These are phyloP conservation scores for Sarcoramphus papa DNA, from an alignment of 2,797 vertebrate species.

Conservation along the genomic window DNA sequence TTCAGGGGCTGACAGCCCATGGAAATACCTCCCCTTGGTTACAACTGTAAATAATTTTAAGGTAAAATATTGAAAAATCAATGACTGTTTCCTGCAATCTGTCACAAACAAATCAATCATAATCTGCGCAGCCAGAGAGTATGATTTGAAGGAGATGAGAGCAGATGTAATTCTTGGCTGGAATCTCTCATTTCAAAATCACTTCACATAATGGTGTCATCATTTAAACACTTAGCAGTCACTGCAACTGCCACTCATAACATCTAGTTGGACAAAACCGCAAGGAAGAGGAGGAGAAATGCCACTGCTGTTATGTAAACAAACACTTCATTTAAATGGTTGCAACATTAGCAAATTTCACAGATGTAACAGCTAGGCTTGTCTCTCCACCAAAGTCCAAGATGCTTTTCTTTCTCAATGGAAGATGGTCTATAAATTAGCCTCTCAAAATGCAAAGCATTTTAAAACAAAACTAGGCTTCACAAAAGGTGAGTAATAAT, in stretches of 20 bases:
- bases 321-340: constrained; percentile 69
- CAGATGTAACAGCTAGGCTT: constrained; percentile 21
- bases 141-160: constrained; percentile 76
- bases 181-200: constrained; percentile 94
- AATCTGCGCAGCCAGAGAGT: constrained; percentile 83
- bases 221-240: constrained; percentile 95
- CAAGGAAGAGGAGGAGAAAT: constrained; percentile 66
- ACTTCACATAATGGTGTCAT: constrained; percentile 96
- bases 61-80: constrained; percentile 99
- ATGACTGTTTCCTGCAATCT: constrained; percentile 97
- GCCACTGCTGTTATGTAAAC: constrained; percentile 67
- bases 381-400: not conserved
- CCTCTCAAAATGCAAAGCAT: not conserved
- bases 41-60: constrained; percentile 97
- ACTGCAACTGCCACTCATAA: constrained; percentile 82
- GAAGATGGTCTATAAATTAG: constrained; percentile 12
- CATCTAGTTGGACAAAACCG: constrained; percentile 67
- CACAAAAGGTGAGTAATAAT: not conserved
- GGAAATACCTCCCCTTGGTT: constrained; percentile 85
- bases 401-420: not conserved
- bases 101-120: constrained; percentile 98
- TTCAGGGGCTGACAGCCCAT: constrained; percentile 82
- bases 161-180: constrained; percentile 89
- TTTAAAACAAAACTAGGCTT: constrained; percentile 8
- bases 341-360: constrained; percentile 51